Evolutionary conservation across 1,140 invertebrate genomes (phyloP), one percentile per base, ranked within the genome.

Genomic region (Bursaphelenchus mucronatus): DNA sequence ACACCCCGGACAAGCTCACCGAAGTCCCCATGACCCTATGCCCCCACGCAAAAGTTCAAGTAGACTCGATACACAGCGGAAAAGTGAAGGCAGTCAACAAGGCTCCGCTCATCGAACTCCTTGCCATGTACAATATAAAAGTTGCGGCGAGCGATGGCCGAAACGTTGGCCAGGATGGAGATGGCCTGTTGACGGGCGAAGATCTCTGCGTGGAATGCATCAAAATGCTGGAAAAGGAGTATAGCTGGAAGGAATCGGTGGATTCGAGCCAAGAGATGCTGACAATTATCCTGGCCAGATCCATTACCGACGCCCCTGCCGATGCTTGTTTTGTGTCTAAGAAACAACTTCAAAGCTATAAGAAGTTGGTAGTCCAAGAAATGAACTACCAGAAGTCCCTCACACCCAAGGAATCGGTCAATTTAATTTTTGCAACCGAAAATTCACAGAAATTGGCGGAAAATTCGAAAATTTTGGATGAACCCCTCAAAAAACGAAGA

Each of bases 201-300:
- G 73, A 75, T 45, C 21, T 75, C 5, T 75, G 73, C 47, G 39
- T 51, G 41, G 63, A 74, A 46, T 75, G 73, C 45, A 46, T 75
- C 15, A 43, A 57, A n/a, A 39, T 44, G 8, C 43, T 66, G 30
- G 63, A 61, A 13, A 19, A 59, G 15, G 73, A 69, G 10, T 69
- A 57, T 1, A 45, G 52, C 39, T 74, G 68, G 40, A 63, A 51
- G 11, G 30, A 51, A 9, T 30, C 55, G 13, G 49, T 69, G 5
- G 61, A 67, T 15, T 56, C 57, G 4, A 19, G 49, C 13, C 52
- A 51, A 10, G 39, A 21, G 21, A 19, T 63, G 57, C 59, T 63
- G 13, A 30, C 40, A 3, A 44, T 40, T 6, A 71, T 70, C 10
- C 30, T 65, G 17, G 64, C 63, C 41, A 15, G 62, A 17, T 3